Evolutionary conservation across 2,113 vertebrate genomes (phyloP), one percentile per base, ranked within the genome.

Genomic region (Oceanites oceanicus): DNA sequence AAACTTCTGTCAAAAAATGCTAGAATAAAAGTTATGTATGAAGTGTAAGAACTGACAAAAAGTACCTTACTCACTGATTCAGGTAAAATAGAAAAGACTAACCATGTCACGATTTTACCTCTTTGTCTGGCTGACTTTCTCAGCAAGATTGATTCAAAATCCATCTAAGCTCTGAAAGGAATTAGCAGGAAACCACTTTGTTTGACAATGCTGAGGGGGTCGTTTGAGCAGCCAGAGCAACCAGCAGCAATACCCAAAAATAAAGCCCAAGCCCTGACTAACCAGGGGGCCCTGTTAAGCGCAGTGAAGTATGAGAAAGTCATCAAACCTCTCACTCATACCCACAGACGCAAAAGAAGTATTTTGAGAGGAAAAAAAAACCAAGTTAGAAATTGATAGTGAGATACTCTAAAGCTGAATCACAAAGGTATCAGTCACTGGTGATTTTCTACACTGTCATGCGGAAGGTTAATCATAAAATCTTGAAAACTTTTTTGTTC

Each of bases 81-180:
- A 67, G 55, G 72, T 86, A 63, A 86, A 94, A 86, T 47, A 71
- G 22, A 86, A 94, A 91, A 86, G 80, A 94, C 87, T 94, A 90
- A 90, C 52, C 89, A 75, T 42, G 66, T 92, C 93, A 91, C 56
- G 62, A 92, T 75, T 81, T 49, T 72, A 44, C 84, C 77, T 94
- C 77, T 88, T 91, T 78, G 65, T 50, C 95, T 94, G 83, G 25
- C 91, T 92, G 94, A 81, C 65, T 93, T 93, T 90, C 86, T 96
- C 86, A 94, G 88, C 68, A 55, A 96, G 88, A 93, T 90, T 95
- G 92, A 95, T 92, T 95, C 88, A 38, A 94, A 96, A 95, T 94
- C 92, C 92, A 92, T 75, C 72, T 96, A 91, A 95, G 83, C 76
- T 82, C 79, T 95, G 85, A 66, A 88, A 94, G 61, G 96, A 96